These are phyloP conservation scores for Chiroxiphia lanceolata DNA, from an alignment of 2,797 vertebrate species.

Conservation along the genomic window DNA sequence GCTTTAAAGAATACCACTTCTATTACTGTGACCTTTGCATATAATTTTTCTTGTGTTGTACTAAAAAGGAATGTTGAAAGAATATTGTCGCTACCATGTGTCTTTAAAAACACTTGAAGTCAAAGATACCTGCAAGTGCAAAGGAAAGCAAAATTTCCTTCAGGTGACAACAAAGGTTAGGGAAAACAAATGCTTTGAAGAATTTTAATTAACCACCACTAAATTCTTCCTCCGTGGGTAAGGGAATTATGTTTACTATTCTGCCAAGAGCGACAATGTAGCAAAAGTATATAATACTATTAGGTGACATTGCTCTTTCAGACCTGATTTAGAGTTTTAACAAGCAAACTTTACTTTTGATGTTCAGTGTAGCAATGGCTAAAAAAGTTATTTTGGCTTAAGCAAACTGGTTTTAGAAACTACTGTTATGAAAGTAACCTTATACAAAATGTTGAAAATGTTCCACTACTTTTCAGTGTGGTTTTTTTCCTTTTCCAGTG, in stretches of 20 bases:
- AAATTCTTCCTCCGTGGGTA: not conserved
- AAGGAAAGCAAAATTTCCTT: not conserved
- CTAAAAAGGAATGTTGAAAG: not conserved
- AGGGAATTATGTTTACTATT: not conserved
- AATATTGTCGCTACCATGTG: not conserved
- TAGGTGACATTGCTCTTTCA: not conserved
- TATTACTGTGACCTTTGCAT: slow-evolving; percentile 1
- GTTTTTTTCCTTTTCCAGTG: not conserved
- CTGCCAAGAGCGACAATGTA: not conserved
- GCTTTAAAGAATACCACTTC: not conserved
- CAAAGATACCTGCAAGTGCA: not conserved
- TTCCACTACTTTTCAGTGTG: not conserved
- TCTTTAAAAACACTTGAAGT: not conserved
- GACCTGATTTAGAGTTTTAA: not conserved
- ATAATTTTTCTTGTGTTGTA: not conserved
- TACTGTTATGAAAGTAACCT: not conserved
- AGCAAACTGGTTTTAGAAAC: not conserved
- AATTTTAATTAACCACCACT: not conserved
- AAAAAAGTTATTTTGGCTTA: slow-evolving; percentile 1
- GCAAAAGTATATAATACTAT: not conserved
- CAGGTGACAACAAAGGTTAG: not conserved
- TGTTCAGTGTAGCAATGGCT: not conserved
- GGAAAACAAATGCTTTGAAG: not conserved
- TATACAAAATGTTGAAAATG: not conserved
- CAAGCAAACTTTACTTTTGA: slow-evolving; percentile 13